Base-by-base conservation (phyloP, 2,888 invertebrate species). In the Tetranychus piercei region DNA sequence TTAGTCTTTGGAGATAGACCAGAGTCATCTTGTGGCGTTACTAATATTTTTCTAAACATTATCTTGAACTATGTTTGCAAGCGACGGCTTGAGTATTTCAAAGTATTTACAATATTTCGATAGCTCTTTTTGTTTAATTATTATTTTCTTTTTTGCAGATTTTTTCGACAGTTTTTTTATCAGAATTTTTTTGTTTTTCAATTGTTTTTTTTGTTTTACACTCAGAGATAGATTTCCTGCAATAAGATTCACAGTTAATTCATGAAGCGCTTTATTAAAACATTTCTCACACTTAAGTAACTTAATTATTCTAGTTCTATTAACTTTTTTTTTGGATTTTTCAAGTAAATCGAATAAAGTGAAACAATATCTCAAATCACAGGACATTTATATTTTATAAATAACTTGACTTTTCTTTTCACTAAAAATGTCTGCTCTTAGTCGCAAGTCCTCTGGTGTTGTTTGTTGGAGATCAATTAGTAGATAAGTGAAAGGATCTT, bases 401-500 rank as follows among this genome's bases (percentile, higher is more conserved):
- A 34, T 34, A 0, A 34, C 34, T 34, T 34, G 34, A 1, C 2
- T 4, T 0, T 34, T 34, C 34, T 34, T 34, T 34, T 34, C 34
- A 34, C 34, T 34, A 0, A 70, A 23, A 6, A 74, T 70, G 6
- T 67, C 6, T 71, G 74, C 45, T 64, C 55, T 22, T 1, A 74
- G 9, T 55, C 71, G 5, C 8, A 71, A 55, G 8, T 74, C 20
- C 9, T 74, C 45, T 9, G 45, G 4, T 22, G 71, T 45, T n/a
- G 44, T 7, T 8, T 69, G 74, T 34, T 44, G n/a, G 1, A 72
- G 23, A 18, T 76, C 76, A 8, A 76, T 34, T 2, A 74, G 23
- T 71, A 76, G 67, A 74, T 76, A 76, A 20, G 66, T 44, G 34
- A 34, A 73, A 11, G 74, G 66, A 43, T 34, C 45, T 3, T 15